phyloP scores from a whole-genome alignment of 30 jellyfish, hydroid and myxozoan genomes.

The Phacellophora camtschatica region DNA sequence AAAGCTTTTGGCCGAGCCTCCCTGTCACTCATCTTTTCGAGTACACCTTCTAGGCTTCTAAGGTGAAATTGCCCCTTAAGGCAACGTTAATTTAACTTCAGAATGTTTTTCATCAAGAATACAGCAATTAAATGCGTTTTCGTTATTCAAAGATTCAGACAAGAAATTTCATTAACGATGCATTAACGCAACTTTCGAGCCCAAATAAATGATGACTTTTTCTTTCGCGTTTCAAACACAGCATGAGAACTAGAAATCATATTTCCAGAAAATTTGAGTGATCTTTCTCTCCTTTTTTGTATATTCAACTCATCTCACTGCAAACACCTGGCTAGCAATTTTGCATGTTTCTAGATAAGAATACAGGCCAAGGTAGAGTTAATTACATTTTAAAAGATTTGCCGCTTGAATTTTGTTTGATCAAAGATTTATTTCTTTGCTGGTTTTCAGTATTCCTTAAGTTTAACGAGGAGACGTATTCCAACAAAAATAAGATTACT shows the following conservation, averaged over 20 bases:
- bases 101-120: too few relatives aligned
- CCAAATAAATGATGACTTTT: too few relatives aligned
- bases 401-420: constrained; percentile 39
- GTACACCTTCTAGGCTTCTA: too few relatives aligned
- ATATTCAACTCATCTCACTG: constrained; percentile 34
- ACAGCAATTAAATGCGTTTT: too few relatives aligned
- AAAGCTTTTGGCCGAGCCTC: too few relatives aligned
- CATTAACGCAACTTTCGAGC: too few relatives aligned
- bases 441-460: constrained; percentile 19
- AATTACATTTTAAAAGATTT: constrained; percentile 7
- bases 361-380: constrained; percentile 16
- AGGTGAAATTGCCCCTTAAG: too few relatives aligned
- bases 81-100: too few relatives aligned
- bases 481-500: too few relatives aligned
- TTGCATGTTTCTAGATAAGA: constrained; percentile 30
- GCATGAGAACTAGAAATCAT: constrained; percentile 30
- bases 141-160: too few relatives aligned
- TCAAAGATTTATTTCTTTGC: not conserved
- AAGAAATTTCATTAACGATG: too few relatives aligned
- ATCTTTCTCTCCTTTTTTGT: constrained; percentile 9
- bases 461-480: not conserved
- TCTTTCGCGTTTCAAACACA: not conserved
- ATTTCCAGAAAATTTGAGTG: not conserved
- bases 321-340: constrained; percentile 40
- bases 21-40: too few relatives aligned